phyloP scores from a whole-genome alignment of 2,113 vertebrate species.

The Glaucidium brasilianum region DNA sequence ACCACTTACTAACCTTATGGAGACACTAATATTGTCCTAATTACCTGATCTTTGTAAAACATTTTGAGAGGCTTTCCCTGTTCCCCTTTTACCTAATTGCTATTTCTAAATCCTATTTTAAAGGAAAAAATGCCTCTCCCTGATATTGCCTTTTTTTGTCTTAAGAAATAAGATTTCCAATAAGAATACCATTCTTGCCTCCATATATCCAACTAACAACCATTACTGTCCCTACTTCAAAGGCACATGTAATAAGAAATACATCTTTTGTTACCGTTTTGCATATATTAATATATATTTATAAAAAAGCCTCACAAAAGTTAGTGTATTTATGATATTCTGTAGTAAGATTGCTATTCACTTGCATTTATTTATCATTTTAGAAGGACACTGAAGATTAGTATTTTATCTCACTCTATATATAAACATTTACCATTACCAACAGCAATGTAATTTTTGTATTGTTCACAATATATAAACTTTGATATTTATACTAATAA shows the following conservation, averaged over 20 bases:
- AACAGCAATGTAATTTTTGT: slow-evolving; percentile 57
- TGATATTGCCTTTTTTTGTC: background rate
- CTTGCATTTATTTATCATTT: background rate
- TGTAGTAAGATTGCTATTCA: background rate
- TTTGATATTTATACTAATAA: slow-evolving; percentile 81
- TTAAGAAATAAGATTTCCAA: background rate
- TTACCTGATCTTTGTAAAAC: background rate
- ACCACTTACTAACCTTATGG: background rate
- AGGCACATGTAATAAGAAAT: background rate
- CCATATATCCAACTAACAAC: background rate
- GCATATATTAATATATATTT: background rate
- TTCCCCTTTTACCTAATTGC: background rate
- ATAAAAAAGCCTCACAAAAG: background rate
- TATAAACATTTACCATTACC: slow-evolving; percentile 33
- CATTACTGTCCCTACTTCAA: background rate
- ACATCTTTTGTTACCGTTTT: background rate
- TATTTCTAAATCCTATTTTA: background rate
- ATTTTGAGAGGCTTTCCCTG: background rate
- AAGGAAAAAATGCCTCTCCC: background rate
- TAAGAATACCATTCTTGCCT: background rate
- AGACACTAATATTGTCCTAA: background rate
- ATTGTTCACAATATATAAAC: slow-evolving; percentile 68
- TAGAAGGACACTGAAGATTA: background rate
- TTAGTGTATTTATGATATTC: background rate
- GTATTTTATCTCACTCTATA: background rate